These are phyloP conservation scores for silkworm (Bombyx mori) DNA, from an alignment of 1,140 invertebrate species.

Conservation along the genomic window DNA sequence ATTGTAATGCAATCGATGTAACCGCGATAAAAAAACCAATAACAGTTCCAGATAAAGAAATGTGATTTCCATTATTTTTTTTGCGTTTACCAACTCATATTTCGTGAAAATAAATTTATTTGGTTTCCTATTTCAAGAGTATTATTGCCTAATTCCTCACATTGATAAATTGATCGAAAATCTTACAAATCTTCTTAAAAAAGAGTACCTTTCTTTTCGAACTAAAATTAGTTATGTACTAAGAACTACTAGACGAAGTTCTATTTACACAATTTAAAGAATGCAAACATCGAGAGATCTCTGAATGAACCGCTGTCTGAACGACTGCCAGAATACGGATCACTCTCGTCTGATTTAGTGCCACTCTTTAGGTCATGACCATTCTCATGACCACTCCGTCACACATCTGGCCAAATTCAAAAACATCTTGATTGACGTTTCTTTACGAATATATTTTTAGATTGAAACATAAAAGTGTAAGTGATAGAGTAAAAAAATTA, in stretches of 20 bases:
- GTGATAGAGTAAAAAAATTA: conserved; percentile 1
- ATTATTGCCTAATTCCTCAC: no score
- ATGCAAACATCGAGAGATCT: conserved; percentile 25
- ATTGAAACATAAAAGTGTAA: not conserved
- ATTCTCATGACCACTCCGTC: conserved; percentile 19
- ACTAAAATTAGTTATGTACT: no score
- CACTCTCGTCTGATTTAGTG: conserved; percentile 34
- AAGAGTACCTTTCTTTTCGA: not conserved
- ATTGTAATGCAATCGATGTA: no score
- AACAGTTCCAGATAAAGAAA: no score
- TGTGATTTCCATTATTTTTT: no score
- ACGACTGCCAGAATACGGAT: conserved; percentile 47
- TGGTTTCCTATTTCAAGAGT: no score
- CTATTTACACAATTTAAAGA: conserved; percentile 10
- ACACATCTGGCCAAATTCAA: conserved; percentile 22
- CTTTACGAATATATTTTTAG: not conserved
- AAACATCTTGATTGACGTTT: not conserved
- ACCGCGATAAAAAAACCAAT: no score
- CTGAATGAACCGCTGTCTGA: conserved; percentile 54
- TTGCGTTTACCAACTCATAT: no score
- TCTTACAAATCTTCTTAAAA: not conserved
- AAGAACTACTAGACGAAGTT: no score
- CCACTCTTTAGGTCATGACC: conserved; percentile 51
- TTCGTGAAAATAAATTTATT: no score
- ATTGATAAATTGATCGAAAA: no score